Base-by-base conservation (phyloP, 2,113 vertebrate genomes). In the Pithys albifrons region DNA sequence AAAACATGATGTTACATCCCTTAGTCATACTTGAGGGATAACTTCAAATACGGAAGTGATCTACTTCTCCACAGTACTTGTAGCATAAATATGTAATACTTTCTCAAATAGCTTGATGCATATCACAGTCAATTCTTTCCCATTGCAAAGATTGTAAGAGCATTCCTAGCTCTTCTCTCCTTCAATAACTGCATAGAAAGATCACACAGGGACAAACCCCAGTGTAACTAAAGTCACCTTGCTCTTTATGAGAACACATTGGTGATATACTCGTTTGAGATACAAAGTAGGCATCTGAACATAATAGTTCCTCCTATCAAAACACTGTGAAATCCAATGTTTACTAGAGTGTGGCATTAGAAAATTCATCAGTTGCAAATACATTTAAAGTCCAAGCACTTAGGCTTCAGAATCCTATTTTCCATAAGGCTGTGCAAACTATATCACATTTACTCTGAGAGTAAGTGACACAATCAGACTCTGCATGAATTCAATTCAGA, bases 261-360 rank as follows among this genome's bases (percentile, higher is more conserved):
- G 18, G 37, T 57, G 25, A 74, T 16, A 66, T 9, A 43, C 18
- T 17, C 14, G 12, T 24, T 39, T 82, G 20, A 61, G 46, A 71
- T 10, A 82, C 25, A 73, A 66, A 6, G n/a, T 19, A 74, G 16
- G 37, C 27, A 85, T 70, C 9, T 91, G 71, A 71, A 75, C 12
- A 9, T 77, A 54, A 35, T 1, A 41, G 19, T 5, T 81, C 12
- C 20, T 91, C 20, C 41, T 11, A n/a, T 0, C 4, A 1, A 66
- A 82, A 78, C 3, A 12, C 7, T 25, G 22, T 20, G 27, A 80
- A 74, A 29, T 57, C 65, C 1, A 0, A 31, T 39, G 24, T 65
- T 74, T 33, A 52, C 22, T 83, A 45, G 27, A 83, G 93, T 2
- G 9, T 19, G 16, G 25, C 19, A 76, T 37, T 35, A 48, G 45